Percentiles rank a stretch among this genome's conserved stretches.
Evolutionary conservation across 2,797 vertebrate genomes (phyloP).

Genomic region (Chelonia mydas): DNA sequence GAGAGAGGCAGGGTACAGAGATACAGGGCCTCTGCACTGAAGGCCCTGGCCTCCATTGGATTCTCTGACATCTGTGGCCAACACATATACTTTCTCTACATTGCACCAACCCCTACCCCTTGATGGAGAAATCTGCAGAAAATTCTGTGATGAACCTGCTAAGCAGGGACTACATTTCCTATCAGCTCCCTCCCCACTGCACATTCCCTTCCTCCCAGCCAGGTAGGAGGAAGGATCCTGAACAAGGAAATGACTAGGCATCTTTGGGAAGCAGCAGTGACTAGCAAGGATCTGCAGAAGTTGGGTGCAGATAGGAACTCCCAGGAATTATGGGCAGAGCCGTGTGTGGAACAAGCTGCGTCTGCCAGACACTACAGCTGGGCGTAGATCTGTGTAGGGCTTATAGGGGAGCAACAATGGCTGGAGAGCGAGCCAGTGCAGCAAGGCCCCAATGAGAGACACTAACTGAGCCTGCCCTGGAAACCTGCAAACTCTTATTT

Average conservation of each 20-base stretch:
- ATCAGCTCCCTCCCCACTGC: no score
- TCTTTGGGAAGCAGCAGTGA: no score
- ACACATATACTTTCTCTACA: background rate
- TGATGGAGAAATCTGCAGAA: background rate
- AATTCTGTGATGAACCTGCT: no score
- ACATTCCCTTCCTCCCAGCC: no score
- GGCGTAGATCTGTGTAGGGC: no score
- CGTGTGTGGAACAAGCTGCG: background rate
- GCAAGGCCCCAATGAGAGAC: no score
- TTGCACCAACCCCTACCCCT: background rate
- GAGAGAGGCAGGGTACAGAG: background rate
- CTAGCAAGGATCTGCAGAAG: background rate
- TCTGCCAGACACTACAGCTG: background rate
- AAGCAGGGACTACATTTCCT: no score
- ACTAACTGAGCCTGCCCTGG: no score
- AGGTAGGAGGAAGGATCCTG: no score
- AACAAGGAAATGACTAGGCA: no score
- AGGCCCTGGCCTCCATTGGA: accelerated
- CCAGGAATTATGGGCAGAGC: background rate
- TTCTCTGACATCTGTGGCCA: background rate
- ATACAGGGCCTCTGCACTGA: accelerated
- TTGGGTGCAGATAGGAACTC: background rate
- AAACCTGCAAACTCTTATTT: no score
- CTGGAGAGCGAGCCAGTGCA: no score
- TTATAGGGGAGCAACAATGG: background rate